Evolutionary conservation across 2,888 invertebrate species (phyloP).

Genomic region (Drosophila nigricruria): DNA sequence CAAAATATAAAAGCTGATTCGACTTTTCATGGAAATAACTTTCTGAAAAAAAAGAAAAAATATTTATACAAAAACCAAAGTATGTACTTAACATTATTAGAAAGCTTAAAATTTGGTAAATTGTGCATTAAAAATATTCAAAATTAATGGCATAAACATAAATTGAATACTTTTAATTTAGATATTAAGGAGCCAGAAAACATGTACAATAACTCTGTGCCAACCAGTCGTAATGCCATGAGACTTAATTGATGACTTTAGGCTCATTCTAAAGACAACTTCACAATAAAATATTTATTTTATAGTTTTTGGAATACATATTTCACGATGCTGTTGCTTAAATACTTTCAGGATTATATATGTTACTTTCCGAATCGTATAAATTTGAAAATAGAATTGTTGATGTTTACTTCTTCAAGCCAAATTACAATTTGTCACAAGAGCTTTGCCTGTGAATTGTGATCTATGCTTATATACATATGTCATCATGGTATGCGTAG

Average conservation of each 20-base stretch:
- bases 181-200: not conserved
- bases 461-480: slow-evolving; percentile 38
- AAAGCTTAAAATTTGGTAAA: not conserved
- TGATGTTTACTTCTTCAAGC: not conserved
- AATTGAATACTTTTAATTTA: not conserved
- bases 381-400: not conserved
- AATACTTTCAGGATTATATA: not conserved
- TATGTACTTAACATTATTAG: not conserved
- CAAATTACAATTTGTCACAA: slow-evolving; percentile 20
- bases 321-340: not conserved
- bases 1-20: slow-evolving; percentile 32
- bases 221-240: too few species aligned
- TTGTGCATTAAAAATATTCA: not conserved
- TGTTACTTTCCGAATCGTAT: not conserved
- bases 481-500: slow-evolving; percentile 23
- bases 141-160: not conserved
- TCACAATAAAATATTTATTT: not conserved
- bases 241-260: too few species aligned
- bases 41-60: not conserved
- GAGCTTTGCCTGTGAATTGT: slow-evolving; percentile 16
- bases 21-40: not conserved
- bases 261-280: too few species aligned
- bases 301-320: not conserved
- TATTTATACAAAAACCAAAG: not conserved
- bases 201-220: too few species aligned